These are phyloP conservation scores for Macaria liturata DNA, from an alignment of 2,888 invertebrate genomes.

Conservation along the genomic window DNA sequence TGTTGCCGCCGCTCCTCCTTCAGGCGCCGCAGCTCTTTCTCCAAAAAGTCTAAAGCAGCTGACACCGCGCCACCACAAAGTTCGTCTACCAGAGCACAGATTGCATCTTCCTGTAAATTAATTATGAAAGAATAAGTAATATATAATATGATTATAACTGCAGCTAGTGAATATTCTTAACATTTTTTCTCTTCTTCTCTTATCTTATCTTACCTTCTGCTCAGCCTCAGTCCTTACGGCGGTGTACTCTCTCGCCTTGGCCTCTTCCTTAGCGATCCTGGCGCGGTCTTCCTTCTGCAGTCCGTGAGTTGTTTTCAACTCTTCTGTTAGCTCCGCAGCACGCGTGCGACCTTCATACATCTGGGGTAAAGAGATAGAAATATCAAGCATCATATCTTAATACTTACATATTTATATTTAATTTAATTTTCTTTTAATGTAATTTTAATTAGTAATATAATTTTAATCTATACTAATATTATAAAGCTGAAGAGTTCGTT, in stretches of 20 bases:
- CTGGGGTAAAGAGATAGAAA: conserved; percentile 54
- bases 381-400: too few relatives aligned
- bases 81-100: conserved; percentile 85
- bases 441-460: too few relatives aligned
- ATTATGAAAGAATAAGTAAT: too few relatives aligned
- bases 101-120: conserved; percentile 70
- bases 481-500: too few relatives aligned
- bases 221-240: conserved; percentile 56
- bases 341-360: conserved; percentile 88
- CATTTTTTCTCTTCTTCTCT: too few relatives aligned
- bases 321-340: conserved; percentile 87
- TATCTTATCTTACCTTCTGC: conserved; percentile 53
- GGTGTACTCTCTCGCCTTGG: conserved; percentile 62
- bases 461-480: too few relatives aligned
- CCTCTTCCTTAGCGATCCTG: conserved; percentile 63
- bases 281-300: conserved; percentile 81
- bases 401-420: too few relatives aligned
- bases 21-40: conserved; percentile 90
- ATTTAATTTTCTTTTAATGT: too few relatives aligned
- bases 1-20: conserved; percentile 91
- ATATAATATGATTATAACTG: too few relatives aligned
- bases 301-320: conserved; percentile 87
- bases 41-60: conserved; percentile 86
- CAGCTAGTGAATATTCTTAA: too few relatives aligned
- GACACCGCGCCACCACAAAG: conserved; percentile 89